Evolutionary conservation across 2,113 vertebrate genomes (phyloP).

Genomic region (Probosciger aterrimus): DNA sequence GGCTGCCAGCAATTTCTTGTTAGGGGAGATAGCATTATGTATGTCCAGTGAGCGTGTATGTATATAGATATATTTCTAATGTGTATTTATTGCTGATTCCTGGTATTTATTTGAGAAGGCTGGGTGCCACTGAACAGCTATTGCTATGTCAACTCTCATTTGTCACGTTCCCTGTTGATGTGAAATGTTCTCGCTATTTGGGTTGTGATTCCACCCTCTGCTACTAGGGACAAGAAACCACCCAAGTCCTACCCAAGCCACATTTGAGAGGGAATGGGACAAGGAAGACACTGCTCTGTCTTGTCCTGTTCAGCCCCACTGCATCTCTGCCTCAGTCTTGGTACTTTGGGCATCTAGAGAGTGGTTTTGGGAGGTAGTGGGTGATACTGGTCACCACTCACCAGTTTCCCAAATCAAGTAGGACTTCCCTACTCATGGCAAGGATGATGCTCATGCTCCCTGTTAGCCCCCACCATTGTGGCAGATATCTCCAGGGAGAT

Average conservation of each 20-base stretch:
- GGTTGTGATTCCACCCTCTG: rapidly evolving
- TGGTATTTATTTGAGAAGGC: not conserved
- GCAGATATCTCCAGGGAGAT: not conserved
- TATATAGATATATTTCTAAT: not conserved
- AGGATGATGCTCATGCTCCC: not conserved
- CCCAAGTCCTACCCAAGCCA: not conserved
- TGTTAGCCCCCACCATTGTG: not conserved
- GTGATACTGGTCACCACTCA: not conserved
- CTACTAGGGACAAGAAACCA: not conserved
- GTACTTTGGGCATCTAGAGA: not conserved
- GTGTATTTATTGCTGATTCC: not conserved
- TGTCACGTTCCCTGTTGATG: not conserved
- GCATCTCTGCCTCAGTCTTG: not conserved
- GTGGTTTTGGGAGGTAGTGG: not conserved
- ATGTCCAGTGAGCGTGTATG: not conserved
- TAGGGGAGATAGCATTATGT: not conserved
- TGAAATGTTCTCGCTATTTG: not conserved
- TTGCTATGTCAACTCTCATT: not conserved
- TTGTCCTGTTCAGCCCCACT: not conserved
- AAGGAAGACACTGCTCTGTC: not conserved
- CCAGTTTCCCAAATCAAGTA: not conserved
- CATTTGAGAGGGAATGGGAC: not conserved
- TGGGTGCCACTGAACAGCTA: not conserved
- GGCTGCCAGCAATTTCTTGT: not conserved
- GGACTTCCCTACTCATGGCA: not conserved